Percentiles rank a stretch among this genome's conserved stretches.
These are phyloP conservation scores for Drosophila ustulata DNA, from an alignment of 2,888 invertebrate species.

Conservation along the genomic window DNA sequence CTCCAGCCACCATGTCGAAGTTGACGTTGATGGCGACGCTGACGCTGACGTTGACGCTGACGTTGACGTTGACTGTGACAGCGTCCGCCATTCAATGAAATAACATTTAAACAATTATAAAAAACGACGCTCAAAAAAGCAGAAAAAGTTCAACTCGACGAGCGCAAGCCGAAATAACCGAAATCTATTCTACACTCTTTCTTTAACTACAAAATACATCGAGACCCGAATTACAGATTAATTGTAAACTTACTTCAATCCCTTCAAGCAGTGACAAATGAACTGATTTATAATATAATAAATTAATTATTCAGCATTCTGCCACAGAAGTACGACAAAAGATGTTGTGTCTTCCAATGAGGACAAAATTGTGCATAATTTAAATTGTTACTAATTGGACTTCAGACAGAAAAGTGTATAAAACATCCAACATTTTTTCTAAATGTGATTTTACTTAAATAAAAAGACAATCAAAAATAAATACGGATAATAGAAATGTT, in stretches of 20 bases:
- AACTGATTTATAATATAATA: no score
- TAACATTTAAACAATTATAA: conserved; percentile 74
- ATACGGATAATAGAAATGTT: no score
- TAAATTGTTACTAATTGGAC: no score
- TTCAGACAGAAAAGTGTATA: no score
- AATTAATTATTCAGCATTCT: no score
- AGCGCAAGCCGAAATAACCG: neutral
- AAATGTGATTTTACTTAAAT: no score
- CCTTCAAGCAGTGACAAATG: no score
- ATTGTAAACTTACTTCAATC: neutral
- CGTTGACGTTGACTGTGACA: conserved; percentile 33
- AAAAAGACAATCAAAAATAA: no score
- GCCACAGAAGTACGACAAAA: no score
- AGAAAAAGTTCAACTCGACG: neutral
- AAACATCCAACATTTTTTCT: no score
- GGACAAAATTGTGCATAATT: no score
- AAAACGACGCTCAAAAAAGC: conserved; percentile 8
- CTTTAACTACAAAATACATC: neutral
- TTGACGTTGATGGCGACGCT: conserved; percentile 8
- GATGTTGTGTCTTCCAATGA: no score
- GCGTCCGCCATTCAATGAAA: conserved; percentile 68
- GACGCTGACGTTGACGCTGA: conserved; percentile 43
- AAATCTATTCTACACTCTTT: conserved; percentile 2
- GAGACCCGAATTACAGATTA: neutral
- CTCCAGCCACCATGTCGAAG: neutral